Evolutionary conservation across 2,113 vertebrate genomes (phyloP), one percentile per base, ranked within the genome.

Genomic region (Rhea pennata): DNA sequence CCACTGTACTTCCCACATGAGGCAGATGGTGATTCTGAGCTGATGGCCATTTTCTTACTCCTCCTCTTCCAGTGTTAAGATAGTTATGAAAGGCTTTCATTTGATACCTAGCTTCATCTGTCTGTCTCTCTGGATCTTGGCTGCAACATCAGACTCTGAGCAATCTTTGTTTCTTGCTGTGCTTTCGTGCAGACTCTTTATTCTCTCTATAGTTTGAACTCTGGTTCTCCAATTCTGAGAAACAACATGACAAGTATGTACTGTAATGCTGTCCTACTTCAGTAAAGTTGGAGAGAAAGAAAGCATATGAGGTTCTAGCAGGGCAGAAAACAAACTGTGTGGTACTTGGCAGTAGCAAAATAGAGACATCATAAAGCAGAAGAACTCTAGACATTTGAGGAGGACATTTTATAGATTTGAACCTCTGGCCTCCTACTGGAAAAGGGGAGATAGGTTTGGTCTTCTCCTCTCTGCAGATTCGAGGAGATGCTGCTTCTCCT

Each of bases 101-200:
- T 70, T 77, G 26, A 2, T 88, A 71, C 70, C 66, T 36, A 70
- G 23, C 36, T 93, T 91, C 19, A 53, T 89, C 58, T 89, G 39
- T 72, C 50, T 90, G 56, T 74, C 76, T 75, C 7, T 65, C 61
- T 70, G 67, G 23, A 23, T 83, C 91, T 91, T 96, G 54, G 33
- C 77, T 95, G 36, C 31, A 72, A 27, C 72, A 15, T 92, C 16
- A 8, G n/a, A 56, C 91, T 79, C 31, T 24, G 22, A 51, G 8
- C 42, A n/a, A 1, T 46, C 44, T 50, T 22, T 46, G 44, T 83
- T 95, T 59, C 46, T 84, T 19, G 11, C 26, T 84, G 26, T 78
- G 72, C 22, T 88, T 80, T 84, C 23, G 13, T 15, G 40, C 6
- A 3, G 21, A 10, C 31, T 73, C 58, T 71, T 71, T 2, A 1